Evolutionary conservation across 2,888 invertebrate species (phyloP).

Genomic region (Meteorus colon): DNA sequence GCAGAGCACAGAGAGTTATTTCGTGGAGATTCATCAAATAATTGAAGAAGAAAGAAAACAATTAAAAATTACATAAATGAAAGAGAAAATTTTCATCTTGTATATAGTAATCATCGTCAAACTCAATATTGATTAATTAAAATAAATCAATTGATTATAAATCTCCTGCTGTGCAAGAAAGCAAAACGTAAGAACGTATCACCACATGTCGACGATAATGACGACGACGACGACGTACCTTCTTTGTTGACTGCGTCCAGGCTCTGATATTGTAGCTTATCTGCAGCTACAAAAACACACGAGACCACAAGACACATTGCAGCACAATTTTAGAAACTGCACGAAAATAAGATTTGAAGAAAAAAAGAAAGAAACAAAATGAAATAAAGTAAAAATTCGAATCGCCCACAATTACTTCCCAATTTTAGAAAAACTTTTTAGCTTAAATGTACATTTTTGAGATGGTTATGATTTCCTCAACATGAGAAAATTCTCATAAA

Average conservation of each 20-base stretch:
- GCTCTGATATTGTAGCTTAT: slow-evolving; percentile 79
- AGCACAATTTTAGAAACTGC: slow-evolving; percentile 41
- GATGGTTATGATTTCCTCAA: no score
- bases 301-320: slow-evolving; percentile 59
- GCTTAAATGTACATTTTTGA: no score
- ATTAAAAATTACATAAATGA: slow-evolving; percentile 9
- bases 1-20: slow-evolving; percentile 71
- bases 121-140: slow-evolving; percentile 11
- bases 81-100: neutral
- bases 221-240: slow-evolving; percentile 75
- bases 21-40: slow-evolving; percentile 56
- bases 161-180: slow-evolving; percentile 5
- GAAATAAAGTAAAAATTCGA: neutral
- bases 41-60: slow-evolving; percentile 15
- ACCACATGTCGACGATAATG: slow-evolving; percentile 3
- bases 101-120: neutral
- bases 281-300: slow-evolving; percentile 74
- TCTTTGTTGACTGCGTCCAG: slow-evolving; percentile 80
- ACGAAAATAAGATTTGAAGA: neutral
- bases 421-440: neutral
- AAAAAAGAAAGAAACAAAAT: neutral
- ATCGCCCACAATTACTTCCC: neutral
- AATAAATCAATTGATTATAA: slow-evolving; percentile 8
- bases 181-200: neutral
- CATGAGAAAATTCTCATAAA: no score